A percentile compares a stretch with the other conserved stretches of the same genome.
Conservation (phyloP, 2,113 vertebrate species). For the Syngnathus typhle region DNA sequence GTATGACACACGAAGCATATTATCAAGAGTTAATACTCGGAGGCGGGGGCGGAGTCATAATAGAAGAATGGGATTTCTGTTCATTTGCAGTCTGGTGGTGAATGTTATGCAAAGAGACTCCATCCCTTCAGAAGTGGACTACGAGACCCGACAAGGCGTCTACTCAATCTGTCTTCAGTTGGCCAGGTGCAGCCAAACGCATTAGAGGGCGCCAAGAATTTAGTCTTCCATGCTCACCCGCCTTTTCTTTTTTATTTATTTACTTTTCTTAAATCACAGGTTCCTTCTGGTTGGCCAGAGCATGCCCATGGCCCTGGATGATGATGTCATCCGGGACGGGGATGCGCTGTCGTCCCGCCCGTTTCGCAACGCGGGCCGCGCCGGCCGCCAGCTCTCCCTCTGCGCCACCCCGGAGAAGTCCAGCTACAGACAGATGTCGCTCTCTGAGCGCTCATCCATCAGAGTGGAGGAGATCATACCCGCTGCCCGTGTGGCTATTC, state of each 20-base stretch:
- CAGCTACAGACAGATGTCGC: constrained; percentile 89
- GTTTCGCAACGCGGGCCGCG: constrained; percentile 84
- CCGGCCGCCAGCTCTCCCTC: constrained; percentile 86
- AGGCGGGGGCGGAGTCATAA: no score
- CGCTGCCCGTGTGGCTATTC: constrained; percentile 93
- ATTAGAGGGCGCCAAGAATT: background rate
- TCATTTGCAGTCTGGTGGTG: constrained; percentile 84
- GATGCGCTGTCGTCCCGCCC: constrained; percentile 92
- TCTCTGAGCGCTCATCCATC: constrained; percentile 96
- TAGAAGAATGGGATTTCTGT: background rate
- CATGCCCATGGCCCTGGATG: constrained; percentile 85
- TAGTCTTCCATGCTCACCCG: background rate
- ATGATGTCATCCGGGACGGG: constrained; percentile 86
- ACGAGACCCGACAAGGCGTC: constrained; percentile 96
- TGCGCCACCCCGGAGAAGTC: constrained; percentile 95
- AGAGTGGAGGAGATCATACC: constrained; percentile 96
- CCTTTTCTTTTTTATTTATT: background rate
- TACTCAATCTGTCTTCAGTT: constrained; percentile 97
- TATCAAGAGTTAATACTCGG: background rate
- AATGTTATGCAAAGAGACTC: constrained; percentile 99
- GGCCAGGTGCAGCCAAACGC: constrained; percentile 75
- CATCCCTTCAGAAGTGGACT: constrained; percentile 95
- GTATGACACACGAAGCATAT: constrained; percentile 51
- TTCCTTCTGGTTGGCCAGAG: constrained; percentile 95
- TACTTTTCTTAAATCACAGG: constrained; percentile 55